Percentiles rank a stretch among this genome's conserved stretches.
phyloP scores from a whole-genome alignment of 2,797 vertebrate genomes.

The Pogoniulus pusillus region DNA sequence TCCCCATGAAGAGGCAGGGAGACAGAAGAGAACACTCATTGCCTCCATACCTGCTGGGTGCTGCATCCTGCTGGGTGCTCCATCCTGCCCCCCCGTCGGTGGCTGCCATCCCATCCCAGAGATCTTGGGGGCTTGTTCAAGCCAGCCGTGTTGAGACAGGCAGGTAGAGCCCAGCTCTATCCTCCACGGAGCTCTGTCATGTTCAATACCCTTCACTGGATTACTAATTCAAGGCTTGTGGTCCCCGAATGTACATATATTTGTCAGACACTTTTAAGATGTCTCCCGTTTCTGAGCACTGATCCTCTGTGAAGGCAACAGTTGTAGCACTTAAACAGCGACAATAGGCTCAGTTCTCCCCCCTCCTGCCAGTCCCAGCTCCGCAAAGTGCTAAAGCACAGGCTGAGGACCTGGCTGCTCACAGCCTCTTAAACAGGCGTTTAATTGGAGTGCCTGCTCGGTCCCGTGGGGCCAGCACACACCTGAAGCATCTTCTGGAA shows the following conservation, averaged over 20 bases:
- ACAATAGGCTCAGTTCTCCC: neutral
- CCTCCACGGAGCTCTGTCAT: slow-evolving; percentile 10
- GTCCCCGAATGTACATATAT: slow-evolving; percentile 42
- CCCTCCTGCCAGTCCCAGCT: neutral
- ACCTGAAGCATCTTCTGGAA: slow-evolving; percentile 43
- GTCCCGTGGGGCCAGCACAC: neutral
- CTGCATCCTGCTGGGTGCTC: neutral
- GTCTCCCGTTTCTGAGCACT: neutral
- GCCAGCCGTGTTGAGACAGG: neutral
- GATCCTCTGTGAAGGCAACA: slow-evolving; percentile 47
- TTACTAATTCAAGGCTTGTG: neutral
- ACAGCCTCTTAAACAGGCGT: neutral
- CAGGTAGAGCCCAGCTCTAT: neutral
- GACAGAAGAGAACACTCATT: neutral
- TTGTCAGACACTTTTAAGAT: slow-evolving; percentile 51
- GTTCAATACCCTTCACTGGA: neutral
- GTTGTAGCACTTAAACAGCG: neutral
- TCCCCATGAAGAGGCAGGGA: neutral
- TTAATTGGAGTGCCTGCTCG: neutral
- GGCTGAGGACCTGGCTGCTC: neutral
- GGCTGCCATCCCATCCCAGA: neutral
- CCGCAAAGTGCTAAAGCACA: neutral
- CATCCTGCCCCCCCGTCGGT: fast-evolving
- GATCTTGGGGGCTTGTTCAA: fast-evolving
- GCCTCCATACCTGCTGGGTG: neutral